phyloP scores from a whole-genome alignment of 2,888 invertebrate species.

The Latheticus oryzae region DNA sequence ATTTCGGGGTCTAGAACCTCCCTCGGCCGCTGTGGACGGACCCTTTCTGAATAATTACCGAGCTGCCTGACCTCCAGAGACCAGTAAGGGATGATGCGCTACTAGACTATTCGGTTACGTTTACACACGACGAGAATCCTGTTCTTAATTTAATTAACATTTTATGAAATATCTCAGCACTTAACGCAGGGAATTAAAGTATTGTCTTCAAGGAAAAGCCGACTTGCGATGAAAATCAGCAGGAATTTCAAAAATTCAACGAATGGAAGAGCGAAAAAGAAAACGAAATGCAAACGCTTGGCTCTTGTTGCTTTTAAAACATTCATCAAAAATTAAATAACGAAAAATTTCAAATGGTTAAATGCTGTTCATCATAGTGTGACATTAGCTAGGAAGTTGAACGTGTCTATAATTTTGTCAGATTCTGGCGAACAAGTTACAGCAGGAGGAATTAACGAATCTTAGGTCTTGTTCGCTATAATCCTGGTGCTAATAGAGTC shows the following conservation, averaged over 20 bases:
- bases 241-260: no score
- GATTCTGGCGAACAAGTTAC: no score
- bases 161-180: constrained; percentile 31
- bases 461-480: constrained; percentile 10
- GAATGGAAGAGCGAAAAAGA: no score
- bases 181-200: constrained; percentile 20
- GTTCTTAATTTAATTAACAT: constrained; percentile 40
- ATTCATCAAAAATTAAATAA: no score
- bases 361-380: no score
- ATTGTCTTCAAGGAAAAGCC: constrained; percentile 9
- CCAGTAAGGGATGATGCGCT: constrained; percentile 59
- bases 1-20: constrained; percentile 49
- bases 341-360: no score
- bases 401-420: no score
- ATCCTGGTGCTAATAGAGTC: constrained; percentile 30
- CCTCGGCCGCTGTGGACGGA: constrained; percentile 51
- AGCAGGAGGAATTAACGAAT: no score
- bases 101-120: constrained; percentile 41
- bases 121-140: constrained; percentile 34
- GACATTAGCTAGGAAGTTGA: no score
- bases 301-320: no score
- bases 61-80: constrained; percentile 63
- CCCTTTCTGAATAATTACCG: constrained; percentile 63
- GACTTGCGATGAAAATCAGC: no score
- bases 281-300: no score